Conservation (phyloP, 2,888 invertebrate genomes). For the Sialis lutaria region DNA sequence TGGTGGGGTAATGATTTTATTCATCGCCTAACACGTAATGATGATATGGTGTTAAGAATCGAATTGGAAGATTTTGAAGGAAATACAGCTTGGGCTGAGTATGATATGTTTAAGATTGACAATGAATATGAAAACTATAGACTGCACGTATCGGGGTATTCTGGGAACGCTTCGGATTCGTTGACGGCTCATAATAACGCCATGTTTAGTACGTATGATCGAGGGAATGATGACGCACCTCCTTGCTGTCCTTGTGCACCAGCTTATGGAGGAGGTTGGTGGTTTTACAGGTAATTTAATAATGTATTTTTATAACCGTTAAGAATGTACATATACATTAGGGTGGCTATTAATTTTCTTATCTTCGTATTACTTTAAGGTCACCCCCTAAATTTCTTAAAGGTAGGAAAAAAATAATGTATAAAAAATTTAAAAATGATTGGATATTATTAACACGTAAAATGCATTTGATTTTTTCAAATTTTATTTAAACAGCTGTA, state of each 20-base stretch:
- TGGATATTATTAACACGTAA: too few relatives aligned
- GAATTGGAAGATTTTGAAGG: slow-evolving; percentile 33
- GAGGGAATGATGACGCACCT: slow-evolving; percentile 30
- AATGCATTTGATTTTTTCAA: too few relatives aligned
- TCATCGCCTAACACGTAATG: slow-evolving; percentile 25
- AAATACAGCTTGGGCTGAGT: slow-evolving; percentile 31
- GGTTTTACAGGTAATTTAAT: slow-evolving; percentile 32
- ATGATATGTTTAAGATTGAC: slow-evolving; percentile 24
- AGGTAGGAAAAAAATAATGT: too few relatives aligned
- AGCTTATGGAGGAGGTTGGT: slow-evolving; percentile 39
- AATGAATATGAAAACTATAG: slow-evolving; percentile 27
- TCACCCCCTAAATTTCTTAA: too few relatives aligned
- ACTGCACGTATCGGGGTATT: slow-evolving; percentile 28
- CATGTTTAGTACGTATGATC: slow-evolving; percentile 29
- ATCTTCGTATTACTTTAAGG: too few relatives aligned
- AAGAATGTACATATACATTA: too few relatives aligned
- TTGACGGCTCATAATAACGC: slow-evolving; percentile 31
- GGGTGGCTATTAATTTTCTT: too few relatives aligned
- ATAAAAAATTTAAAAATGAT: too few relatives aligned
- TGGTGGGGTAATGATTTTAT: slow-evolving; percentile 41
- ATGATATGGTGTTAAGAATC: slow-evolving; percentile 27
- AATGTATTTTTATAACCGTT: background rate
- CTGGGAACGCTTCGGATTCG: slow-evolving; percentile 33
- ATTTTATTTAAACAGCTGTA: too few relatives aligned
- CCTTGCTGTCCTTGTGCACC: slow-evolving; percentile 34